Base-by-base conservation (phyloP, 2,113 vertebrate genomes). In the Hystrix cristata region DNA sequence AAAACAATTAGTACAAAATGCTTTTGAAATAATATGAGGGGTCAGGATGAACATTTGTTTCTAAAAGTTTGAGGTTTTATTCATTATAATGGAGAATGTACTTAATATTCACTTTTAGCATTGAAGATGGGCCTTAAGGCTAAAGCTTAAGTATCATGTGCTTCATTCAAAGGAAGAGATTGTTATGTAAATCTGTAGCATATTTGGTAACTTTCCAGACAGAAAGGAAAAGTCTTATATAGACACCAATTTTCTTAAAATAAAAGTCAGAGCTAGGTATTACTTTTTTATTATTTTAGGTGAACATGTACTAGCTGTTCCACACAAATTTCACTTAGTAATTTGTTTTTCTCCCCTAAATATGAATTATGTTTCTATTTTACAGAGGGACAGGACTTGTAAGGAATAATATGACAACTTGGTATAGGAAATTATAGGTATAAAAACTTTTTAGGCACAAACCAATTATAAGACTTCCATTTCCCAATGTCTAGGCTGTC, bases 1-100 rank as follows among this genome's bases (percentile, higher is more conserved):
- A 97, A 96, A 97, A 97, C 96, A 97, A 93, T 97, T 97, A 96
- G 95, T 82, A 96, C 86, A 95, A 97, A 95, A 97, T 97, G 46
- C 71, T 86, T 95, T 71, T 95, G 93, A 98, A 96, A 96, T 82
- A 94, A 95, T 74, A 60, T 0, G 11, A 97, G 76, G 91, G 85
- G 97, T 96, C 90, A 98, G 57, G 90, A 95, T 96, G 96, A 98
- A 95, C 85, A 91, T 74, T 95, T 92, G 79, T 57, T 97, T 98
- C 97, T 97, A 74, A 98, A 97, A 96, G 34, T 86, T 93, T 91
- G 88, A 92, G 76, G 48, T 74, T 96, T 95, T 95, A 94, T 93
- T 97, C 97, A 95, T 0, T 13, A 74, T 83, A 94, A 83, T 19
- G 31, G 94, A 85, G 80, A 91, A 97, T 97, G 87, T 97, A 93